Evolutionary conservation across 2,888 invertebrate species (phyloP).

Genomic region (Drosophila nr. fundita): DNA sequence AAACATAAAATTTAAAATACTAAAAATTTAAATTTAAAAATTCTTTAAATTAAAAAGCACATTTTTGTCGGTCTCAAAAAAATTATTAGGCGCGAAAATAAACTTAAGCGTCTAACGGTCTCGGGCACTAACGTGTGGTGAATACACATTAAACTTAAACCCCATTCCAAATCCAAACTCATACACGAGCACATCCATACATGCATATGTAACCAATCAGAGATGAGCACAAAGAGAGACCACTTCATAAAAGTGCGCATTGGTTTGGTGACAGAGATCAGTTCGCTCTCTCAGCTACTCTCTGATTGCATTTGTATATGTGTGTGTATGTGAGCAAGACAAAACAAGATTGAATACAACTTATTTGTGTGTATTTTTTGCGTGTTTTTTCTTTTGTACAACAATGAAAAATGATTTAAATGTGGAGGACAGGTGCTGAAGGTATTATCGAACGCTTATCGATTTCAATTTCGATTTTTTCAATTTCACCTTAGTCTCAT

Average conservation of each 20-base stretch:
- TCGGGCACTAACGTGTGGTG: background rate
- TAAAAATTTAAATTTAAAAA: background rate
- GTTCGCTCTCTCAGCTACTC: background rate
- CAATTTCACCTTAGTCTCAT: slow-evolving; percentile 20
- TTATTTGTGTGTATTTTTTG: slow-evolving; percentile 1
- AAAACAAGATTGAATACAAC: background rate
- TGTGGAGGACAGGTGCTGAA: slow-evolving; percentile 84
- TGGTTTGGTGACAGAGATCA: background rate
- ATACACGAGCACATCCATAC: background rate
- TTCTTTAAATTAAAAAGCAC: background rate
- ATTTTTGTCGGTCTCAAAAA: background rate
- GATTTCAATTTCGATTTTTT: slow-evolving; percentile 28
- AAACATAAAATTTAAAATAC: no score
- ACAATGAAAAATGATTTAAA: slow-evolving; percentile 57
- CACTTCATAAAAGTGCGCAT: background rate
- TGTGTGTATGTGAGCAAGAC: background rate
- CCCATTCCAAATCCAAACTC: background rate
- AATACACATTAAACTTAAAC: background rate
- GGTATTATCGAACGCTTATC: slow-evolving; percentile 79
- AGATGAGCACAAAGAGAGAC: background rate
- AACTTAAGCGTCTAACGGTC: background rate
- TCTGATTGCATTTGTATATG: background rate
- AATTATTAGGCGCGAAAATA: background rate
- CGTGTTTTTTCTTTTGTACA: slow-evolving; percentile 54
- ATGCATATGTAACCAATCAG: background rate